A percentile compares a stretch with the other conserved stretches of the same genome.
Evolutionary conservation across 2,797 vertebrate species (phyloP).

Genomic region (Heliangelus exortis): DNA sequence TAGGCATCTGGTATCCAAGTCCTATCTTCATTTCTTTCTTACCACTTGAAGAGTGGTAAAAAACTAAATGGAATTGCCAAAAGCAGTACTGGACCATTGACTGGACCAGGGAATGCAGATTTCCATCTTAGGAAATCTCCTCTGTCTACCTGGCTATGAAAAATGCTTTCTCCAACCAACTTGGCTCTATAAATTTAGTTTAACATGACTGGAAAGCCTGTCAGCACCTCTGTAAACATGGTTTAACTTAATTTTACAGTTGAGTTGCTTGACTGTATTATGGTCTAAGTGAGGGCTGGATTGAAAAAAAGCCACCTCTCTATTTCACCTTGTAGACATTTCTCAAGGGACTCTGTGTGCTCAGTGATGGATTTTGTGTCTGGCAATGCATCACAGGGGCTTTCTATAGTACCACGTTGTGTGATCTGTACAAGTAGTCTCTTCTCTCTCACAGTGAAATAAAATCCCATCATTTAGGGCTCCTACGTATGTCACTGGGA

Average conservation of each 20-base stretch:
- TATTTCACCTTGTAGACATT: conserved; percentile 17
- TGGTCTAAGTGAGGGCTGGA: background rate
- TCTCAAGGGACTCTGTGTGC: conserved; percentile 10
- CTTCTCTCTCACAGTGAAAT: background rate
- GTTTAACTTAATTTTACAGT: conserved; percentile 64
- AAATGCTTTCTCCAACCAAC: conserved; percentile 35
- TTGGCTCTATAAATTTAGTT: conserved; percentile 48
- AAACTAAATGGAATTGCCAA: conserved; percentile 6
- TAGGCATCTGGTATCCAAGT: background rate
- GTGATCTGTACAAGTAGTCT: background rate
- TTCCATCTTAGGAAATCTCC: conserved; percentile 28
- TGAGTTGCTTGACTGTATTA: conserved; percentile 36
- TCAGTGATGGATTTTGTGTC: conserved; percentile 32
- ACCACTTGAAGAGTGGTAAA: background rate
- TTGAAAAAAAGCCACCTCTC: conserved; percentile 34
- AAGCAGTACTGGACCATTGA: conserved; percentile 5
- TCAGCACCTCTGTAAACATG: conserved; percentile 51
- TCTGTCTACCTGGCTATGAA: conserved; percentile 16
- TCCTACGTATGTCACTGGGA: background rate
- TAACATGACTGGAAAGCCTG: conserved; percentile 37
- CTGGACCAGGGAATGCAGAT: conserved; percentile 26
- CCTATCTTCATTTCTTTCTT: conserved; percentile 26
- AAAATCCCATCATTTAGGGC: background rate
- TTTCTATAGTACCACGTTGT: background rate
- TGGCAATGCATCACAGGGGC: background rate